phyloP scores from a whole-genome alignment of 2,113 vertebrate genomes.

The Zootoca vivipara region DNA sequence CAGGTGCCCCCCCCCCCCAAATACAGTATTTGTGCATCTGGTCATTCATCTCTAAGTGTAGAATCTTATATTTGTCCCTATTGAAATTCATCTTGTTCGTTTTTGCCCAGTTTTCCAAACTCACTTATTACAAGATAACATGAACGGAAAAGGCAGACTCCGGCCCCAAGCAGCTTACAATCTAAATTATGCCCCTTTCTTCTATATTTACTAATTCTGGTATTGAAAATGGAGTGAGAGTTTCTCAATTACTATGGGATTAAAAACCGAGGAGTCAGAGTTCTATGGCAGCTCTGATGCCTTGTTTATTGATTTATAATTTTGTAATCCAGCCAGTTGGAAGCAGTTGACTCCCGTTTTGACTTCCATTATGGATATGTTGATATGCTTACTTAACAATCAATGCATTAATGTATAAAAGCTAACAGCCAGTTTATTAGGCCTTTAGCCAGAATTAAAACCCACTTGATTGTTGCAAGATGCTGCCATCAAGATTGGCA shows the following conservation, averaged over 20 bases:
- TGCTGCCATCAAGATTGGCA: conserved; percentile 44
- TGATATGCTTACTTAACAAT: conserved; percentile 58
- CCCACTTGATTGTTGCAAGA: conserved; percentile 44
- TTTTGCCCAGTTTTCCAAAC: no score
- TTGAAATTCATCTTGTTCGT: no score
- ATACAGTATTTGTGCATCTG: no score
- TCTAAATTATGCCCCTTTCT: neutral
- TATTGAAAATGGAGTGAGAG: conserved; percentile 46
- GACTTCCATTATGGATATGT: conserved; percentile 24
- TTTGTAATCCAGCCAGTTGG: conserved; percentile 17
- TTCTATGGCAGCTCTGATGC: conserved; percentile 36
- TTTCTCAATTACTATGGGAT: conserved; percentile 4
- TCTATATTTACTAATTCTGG: neutral
- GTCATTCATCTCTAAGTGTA: no score
- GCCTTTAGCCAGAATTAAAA: conserved; percentile 53
- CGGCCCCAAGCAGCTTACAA: no score
- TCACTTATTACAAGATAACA: no score
- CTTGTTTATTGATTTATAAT: conserved; percentile 28
- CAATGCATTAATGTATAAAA: conserved; percentile 59
- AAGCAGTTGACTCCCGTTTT: conserved; percentile 13
- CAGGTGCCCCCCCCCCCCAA: no score
- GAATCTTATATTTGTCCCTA: no score
- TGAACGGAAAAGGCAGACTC: no score
- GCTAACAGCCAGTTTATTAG: conserved; percentile 54
- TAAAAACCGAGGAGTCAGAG: neutral